Evolutionary conservation across 2,888 invertebrate species (phyloP), one percentile per base, ranked within the genome.

Genomic region (Adelphocoris suturalis): DNA sequence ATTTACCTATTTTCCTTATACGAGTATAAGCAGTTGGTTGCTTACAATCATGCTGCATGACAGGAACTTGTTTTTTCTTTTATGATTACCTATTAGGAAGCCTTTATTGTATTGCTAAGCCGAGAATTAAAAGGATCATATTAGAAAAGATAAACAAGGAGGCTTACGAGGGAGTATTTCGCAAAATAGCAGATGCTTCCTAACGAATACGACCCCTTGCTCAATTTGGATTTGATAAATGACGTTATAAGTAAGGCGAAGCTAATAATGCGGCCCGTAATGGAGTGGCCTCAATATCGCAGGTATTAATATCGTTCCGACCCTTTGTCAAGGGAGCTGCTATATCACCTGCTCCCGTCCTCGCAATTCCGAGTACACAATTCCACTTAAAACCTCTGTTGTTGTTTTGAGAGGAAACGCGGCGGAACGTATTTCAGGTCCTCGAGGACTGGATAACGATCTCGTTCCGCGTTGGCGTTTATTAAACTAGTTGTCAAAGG

Each of bases 341-440:
- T 68, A 23, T 68, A 68, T 68, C 68, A 68, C 68, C 68, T 68
- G 68, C 68, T 68, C 68, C 68, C 68, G 68, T 68, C 68, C 68
- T 68, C 68, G 68, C 68, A 68, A 68, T 68, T 68, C 68, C 68
- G 23, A 68, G 68, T 68, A 68, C 68, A 68, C 68, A 23, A 68
- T 23, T 68, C 23, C 68, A 68, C 27, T 68, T 68, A 68, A 68
- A 68, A n/a, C 68, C 68, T 16, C 57, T n/a, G 68, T 23, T 7
- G 68, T 68, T 68, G 68, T 68, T n/a, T 68, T 68, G 68, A 23
- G 68, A 68, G 68, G 23, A 61, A 68, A 68, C 37, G 37, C 37
- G 37, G 37, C 7, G 7, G 37, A 52, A 13, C 68, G 68, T 68
- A 68, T 68, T 68, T 61, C 19, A 3, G 68, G 68, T 68, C 23